Evolutionary conservation across 2,113 vertebrate species (phyloP), one percentile per base, ranked within the genome.

Genomic region (Cairina moschata): DNA sequence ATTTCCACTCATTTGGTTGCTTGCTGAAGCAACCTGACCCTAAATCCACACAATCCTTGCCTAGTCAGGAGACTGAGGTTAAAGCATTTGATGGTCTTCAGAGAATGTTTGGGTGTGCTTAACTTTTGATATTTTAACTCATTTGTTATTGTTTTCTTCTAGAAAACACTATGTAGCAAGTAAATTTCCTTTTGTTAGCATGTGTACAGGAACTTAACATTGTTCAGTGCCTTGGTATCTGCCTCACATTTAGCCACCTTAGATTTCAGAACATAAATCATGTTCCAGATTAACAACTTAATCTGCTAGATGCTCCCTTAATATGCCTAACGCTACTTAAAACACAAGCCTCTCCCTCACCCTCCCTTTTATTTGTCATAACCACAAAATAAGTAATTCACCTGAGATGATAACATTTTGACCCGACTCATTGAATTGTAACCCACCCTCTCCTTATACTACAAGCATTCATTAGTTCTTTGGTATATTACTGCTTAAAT

Each of bases 211-310:
- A 74, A 31, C 12, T 8, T 52, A 65, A 25, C 6, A 31, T 5
- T 60, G 23, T 55, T 6, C 17, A 46, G 8, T 22, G 14, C 5
- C 25, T 73, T 60, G 18, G 7, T 56, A 23, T 69, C 38, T 72
- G 1, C 76, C 38, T 69, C 5, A 18, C n/a, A 8, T 54, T 17
- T 48, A 50, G 15, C 17, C 8, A 44, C 0, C 0, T 9, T 28
- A 34, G 21, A 36, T 71, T 66, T 32, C 3, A 6, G 21, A 86
- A 58, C 32, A 58, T 55, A 40, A 13, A 36, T 40, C 25, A 18
- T 4, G 6, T 74, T 48, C 48, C 36, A 75, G 1, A 2, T 60
- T 60, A 76, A 3, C 8, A 72, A 13, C 25, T 63, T 55, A 78
- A 7, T 46, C 38, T 42, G 10, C 31, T 79, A 72, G n/a, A 50